phyloP scores from a whole-genome alignment of 1,140 invertebrate species.

The Pseudomyrmex gracilis region DNA sequence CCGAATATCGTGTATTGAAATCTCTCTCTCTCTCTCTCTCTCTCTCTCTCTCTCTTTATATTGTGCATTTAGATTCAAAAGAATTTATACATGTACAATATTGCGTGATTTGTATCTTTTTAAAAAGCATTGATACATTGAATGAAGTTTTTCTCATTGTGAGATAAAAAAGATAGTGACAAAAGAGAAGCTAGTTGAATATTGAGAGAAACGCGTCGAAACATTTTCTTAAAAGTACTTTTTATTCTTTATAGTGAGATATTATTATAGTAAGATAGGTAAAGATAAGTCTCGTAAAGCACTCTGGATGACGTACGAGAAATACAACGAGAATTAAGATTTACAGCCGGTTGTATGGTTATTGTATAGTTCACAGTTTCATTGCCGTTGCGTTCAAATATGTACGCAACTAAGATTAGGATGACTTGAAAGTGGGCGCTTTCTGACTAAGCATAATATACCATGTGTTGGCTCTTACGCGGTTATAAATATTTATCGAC shows the following conservation, averaged over 20 bases:
- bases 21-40: too few species aligned
- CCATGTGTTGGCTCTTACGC: conserved; percentile 48
- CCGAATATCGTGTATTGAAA: conserved; percentile 1
- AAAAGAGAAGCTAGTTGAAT: conserved; percentile 55
- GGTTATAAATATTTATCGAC: conserved; percentile 71
- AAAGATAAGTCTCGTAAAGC: conserved; percentile 69
- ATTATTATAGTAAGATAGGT: conserved; percentile 40
- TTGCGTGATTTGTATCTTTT: too few species aligned
- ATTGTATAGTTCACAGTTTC: conserved; percentile 48
- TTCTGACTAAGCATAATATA: conserved; percentile 65
- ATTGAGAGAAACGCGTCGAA: conserved; percentile 41
- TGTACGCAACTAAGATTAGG: conserved; percentile 49
- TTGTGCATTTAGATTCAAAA: conserved; percentile 25
- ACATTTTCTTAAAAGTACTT: conserved; percentile 49
- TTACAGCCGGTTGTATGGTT: conserved; percentile 70
- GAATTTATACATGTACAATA: conserved; percentile 18
- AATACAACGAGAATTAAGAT: conserved; percentile 71
- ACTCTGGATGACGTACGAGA: conserved; percentile 68
- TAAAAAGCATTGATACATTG: neutral
- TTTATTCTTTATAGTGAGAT: conserved; percentile 43
- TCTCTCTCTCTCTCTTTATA: too few species aligned
- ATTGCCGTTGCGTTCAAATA: conserved; percentile 16
- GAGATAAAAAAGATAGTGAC: conserved; percentile 30
- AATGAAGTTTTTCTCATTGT: conserved; percentile 17
- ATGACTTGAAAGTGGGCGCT: conserved; percentile 63